Percentiles rank a stretch among this genome's conserved stretches.
phyloP scores from a whole-genome alignment of 2,113 vertebrate genomes.

The Elgaria multicarinata region DNA sequence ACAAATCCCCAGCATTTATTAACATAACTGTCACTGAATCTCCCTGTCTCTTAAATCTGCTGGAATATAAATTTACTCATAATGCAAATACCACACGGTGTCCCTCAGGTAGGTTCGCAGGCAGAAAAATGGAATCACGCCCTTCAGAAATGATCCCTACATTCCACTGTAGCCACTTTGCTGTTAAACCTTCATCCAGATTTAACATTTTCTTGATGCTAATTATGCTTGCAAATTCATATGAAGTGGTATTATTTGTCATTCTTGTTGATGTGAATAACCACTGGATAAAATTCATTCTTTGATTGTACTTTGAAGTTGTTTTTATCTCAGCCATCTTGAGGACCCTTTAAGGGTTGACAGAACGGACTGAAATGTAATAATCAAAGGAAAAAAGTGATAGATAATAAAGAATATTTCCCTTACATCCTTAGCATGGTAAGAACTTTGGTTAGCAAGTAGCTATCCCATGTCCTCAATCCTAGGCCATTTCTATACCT shows the following conservation, averaged over 20 bases:
- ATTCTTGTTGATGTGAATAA: background rate
- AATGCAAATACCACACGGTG: slow-evolving; percentile 27
- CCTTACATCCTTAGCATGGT: background rate
- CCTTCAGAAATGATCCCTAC: background rate
- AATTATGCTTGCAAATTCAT: background rate
- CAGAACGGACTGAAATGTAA: background rate
- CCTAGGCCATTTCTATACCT: no score
- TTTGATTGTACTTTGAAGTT: background rate
- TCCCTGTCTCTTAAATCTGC: slow-evolving; percentile 24
- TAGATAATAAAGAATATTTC: background rate
- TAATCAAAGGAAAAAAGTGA: background rate
- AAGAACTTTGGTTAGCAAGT: background rate
- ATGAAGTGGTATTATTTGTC: background rate
- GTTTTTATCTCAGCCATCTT: background rate
- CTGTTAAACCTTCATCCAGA: background rate
- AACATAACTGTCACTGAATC: slow-evolving; percentile 35
- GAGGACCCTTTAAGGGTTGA: background rate
- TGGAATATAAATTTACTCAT: slow-evolving; percentile 23
- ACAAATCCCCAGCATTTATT: slow-evolving; percentile 49
- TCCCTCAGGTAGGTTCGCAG: slow-evolving; percentile 12
- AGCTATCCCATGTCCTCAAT: background rate
- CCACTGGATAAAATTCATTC: background rate
- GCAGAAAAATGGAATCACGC: slow-evolving; percentile 11
- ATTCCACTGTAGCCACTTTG: background rate
- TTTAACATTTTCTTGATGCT: background rate